phyloP scores from a whole-genome alignment of 2,888 invertebrate species.

The Philopedon plagiatum region DNA sequence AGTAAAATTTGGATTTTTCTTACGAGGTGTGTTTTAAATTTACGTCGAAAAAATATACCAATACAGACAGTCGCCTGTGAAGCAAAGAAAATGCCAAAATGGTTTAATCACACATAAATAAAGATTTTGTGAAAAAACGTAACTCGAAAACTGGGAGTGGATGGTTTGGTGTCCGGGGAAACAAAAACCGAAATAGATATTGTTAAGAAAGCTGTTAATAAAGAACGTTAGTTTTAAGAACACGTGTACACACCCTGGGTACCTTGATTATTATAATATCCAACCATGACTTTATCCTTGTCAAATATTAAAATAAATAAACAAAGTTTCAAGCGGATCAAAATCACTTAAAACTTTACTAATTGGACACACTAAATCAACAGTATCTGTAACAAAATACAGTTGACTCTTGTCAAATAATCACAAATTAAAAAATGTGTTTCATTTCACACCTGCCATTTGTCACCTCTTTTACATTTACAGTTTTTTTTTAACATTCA shows the following conservation, averaged over 20 bases:
- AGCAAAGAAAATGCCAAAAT: too few species aligned
- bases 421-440: neutral
- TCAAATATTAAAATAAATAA: neutral
- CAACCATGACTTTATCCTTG: slow-evolving; percentile 32
- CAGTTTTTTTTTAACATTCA: slow-evolving; percentile 17
- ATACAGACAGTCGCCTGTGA: too few species aligned
- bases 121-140: too few species aligned
- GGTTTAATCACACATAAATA: too few species aligned
- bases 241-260: slow-evolving; percentile 13
- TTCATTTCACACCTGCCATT: slow-evolving; percentile 23
- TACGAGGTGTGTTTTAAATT: too few species aligned
- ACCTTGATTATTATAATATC: slow-evolving; percentile 50
- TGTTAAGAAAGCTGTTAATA: too few species aligned
- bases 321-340: neutral
- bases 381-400: slow-evolving; percentile 2
- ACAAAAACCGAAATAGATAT: too few species aligned
- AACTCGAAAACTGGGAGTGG: too few species aligned
- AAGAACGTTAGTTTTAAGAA: neutral
- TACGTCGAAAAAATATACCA: too few species aligned
- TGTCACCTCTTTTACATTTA: slow-evolving; percentile 9
- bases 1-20: too few species aligned
- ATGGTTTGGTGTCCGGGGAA: too few species aligned
- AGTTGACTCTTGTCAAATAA: neutral
- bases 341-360: neutral
- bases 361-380: slow-evolving; percentile 9